Percentiles rank a stretch among this genome's conserved stretches.
phyloP scores from a whole-genome alignment of 2,888 invertebrate genomes.

The Meiosimyza decipiens region DNA sequence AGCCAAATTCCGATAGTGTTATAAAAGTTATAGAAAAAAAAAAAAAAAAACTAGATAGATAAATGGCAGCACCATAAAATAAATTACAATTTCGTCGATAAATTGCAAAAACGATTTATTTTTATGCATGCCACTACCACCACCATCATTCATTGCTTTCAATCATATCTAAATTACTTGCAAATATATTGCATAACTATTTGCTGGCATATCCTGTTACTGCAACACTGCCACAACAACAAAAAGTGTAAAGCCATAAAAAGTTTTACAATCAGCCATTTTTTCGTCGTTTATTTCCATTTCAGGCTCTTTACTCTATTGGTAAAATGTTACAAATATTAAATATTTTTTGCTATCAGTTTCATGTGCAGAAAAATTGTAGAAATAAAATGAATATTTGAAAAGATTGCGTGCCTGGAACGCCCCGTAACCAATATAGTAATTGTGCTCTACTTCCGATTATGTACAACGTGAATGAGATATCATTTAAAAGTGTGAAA shows the following conservation, averaged over 20 bases:
- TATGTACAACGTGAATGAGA: too few relatives aligned
- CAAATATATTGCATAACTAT: background rate
- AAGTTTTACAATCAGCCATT: too few relatives aligned
- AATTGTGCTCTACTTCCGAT: too few relatives aligned
- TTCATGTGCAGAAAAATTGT: constrained; percentile 4
- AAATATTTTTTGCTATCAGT: constrained; percentile 10
- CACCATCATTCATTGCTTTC: background rate
- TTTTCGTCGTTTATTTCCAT: too few relatives aligned
- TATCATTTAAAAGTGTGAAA: background rate
- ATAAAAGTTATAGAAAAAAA: too few relatives aligned
- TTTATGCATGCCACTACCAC: background rate
- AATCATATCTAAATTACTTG: constrained; percentile 11
- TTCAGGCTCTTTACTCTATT: too few relatives aligned
- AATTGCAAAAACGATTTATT: background rate
- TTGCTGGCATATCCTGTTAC: constrained; percentile 3
- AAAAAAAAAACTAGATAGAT: background rate
- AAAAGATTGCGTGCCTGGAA: constrained; percentile 7
- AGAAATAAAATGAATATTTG: background rate
- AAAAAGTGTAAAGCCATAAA: too few relatives aligned
- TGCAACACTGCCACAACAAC: background rate
- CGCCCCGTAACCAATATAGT: background rate
- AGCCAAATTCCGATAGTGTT: too few relatives aligned
- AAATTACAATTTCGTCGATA: constrained; percentile 1
- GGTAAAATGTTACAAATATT: background rate
- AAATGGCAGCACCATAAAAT: background rate